These are phyloP conservation scores for Meloidogyne exigua DNA, from an alignment of 1,140 invertebrate genomes.

Conservation along the genomic window DNA sequence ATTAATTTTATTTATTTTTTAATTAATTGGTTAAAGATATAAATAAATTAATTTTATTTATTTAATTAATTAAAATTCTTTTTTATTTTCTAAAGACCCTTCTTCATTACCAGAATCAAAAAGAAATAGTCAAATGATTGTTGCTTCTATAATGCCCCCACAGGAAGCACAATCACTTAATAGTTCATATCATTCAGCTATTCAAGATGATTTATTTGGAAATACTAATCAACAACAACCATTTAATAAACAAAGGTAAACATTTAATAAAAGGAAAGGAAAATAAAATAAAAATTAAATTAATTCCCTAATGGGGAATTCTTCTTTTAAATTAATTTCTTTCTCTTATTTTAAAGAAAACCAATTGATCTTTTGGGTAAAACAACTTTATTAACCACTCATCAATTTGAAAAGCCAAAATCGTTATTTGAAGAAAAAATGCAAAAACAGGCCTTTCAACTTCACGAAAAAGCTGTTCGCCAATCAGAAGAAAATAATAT, in stretches of 20 bases:
- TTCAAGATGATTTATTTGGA: not conserved
- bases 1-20: no score
- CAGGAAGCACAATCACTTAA: conserved; percentile 11
- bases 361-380: not conserved
- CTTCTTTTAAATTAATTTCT: not conserved
- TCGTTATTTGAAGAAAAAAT: conserved; percentile 57
- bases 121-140: conserved; percentile 20
- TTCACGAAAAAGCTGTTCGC: conserved; percentile 23
- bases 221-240: not conserved
- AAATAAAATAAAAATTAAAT: no score
- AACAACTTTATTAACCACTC: conserved; percentile 8
- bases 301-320: no score
- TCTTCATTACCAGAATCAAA: conserved; percentile 5
- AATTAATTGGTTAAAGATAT: no score
- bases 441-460: conserved; percentile 54
- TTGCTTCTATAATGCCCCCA: not conserved
- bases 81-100: no score
- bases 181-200: conserved; percentile 21
- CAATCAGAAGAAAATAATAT: conserved; percentile 10
- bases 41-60: no score
- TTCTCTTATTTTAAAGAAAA: not conserved
- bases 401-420: conserved; percentile 57
- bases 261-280: not conserved
- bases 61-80: not conserved
- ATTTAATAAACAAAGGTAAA: not conserved